Evolutionary conservation across 2,113 vertebrate species (phyloP), one percentile per base, ranked within the genome.

Genomic region (Glaucidium brasilianum): DNA sequence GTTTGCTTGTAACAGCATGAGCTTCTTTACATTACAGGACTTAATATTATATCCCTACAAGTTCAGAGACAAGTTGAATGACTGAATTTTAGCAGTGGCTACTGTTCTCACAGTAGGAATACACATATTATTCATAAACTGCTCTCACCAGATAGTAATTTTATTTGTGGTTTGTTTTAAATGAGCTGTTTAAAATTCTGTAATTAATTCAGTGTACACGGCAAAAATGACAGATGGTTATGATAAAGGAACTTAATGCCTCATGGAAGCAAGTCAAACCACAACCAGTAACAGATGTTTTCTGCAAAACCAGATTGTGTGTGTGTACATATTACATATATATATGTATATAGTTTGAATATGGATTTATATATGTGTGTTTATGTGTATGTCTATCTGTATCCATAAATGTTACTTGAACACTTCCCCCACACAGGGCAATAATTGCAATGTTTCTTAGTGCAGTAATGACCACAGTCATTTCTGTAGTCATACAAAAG

Each of bases 171-270:
- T 75, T 92, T 96, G 34, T 64, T 81, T 96, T 89, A 93, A 98
- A 97, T 96, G 62, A 95, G 50, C 89, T 97, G 71, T 95, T 97
- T 95, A 96, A 96, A 96, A 94, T 89, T 96, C 91, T 92, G 84
- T 87, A 97, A 97, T 98, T 98, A 97, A 97, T 97, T 97, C 39
- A 37, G 75, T 73, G 86, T 93, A 95, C 69, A 82, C 0, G 12
- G 72, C 58, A 96, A 97, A 97, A 96, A 96, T 96, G 96, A 94
- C 96, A 97, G 96, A 97, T 97, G 86, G 96, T 96, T 97, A 95
- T 95, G 85, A 90, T 96, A 94, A 95, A 94, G 56, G 43, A 95
- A 96, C 43, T 90, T 92, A 92, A 91, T 93, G 88, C 80, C 66
- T 96, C 26, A 4, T 97, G 93, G 66, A 96, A 74, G 58, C 84